A percentile compares a stretch with the other conserved stretches of the same genome.
Conservation (phyloP, 1,140 invertebrate species). For the Archegozetes longisetosus region DNA sequence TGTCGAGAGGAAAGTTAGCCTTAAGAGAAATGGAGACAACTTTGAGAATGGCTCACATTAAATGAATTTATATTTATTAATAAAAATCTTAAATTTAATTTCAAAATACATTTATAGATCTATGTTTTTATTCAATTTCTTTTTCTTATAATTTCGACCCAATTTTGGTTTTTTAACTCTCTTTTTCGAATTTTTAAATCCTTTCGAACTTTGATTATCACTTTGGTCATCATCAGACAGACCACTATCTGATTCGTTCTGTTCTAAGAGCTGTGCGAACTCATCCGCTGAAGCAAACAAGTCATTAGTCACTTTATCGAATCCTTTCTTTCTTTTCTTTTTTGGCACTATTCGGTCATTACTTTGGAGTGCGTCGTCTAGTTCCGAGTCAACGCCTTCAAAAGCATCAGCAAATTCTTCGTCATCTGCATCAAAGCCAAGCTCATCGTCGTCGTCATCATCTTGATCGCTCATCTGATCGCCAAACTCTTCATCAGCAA, state of each 20-base stretch:
- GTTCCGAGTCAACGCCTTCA: constrained; percentile 40
- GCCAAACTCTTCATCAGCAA: constrained; percentile 22
- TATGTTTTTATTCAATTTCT: too few relatives aligned
- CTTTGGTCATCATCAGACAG: not conserved
- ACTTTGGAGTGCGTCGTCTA: constrained; percentile 25
- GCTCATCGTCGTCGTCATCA: constrained; percentile 23
- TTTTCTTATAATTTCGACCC: too few relatives aligned
- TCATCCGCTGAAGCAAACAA: constrained; percentile 17
- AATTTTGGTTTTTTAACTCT: too few relatives aligned
- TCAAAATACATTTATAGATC: too few relatives aligned
- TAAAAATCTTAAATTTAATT: too few relatives aligned
- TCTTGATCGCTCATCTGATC: constrained; percentile 18
- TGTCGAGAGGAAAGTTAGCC: too few relatives aligned
- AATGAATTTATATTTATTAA: too few relatives aligned
- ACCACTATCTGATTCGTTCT: constrained; percentile 19
- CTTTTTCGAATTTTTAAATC: too few relatives aligned
- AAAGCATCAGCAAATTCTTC: constrained; percentile 26
- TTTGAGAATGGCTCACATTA: too few relatives aligned
- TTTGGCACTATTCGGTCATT: constrained; percentile 9
- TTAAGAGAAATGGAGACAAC: too few relatives aligned
- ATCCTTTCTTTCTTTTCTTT: constrained; percentile 14
- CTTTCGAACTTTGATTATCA: too few relatives aligned
- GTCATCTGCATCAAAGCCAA: constrained; percentile 28
- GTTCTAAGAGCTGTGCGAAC: constrained; percentile 24
- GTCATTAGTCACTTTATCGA: not conserved